A percentile compares a stretch with the other conserved stretches of the same genome.
phyloP scores from a whole-genome alignment of 2,888 invertebrate genomes.

The Polydrusus pterygomalis region DNA sequence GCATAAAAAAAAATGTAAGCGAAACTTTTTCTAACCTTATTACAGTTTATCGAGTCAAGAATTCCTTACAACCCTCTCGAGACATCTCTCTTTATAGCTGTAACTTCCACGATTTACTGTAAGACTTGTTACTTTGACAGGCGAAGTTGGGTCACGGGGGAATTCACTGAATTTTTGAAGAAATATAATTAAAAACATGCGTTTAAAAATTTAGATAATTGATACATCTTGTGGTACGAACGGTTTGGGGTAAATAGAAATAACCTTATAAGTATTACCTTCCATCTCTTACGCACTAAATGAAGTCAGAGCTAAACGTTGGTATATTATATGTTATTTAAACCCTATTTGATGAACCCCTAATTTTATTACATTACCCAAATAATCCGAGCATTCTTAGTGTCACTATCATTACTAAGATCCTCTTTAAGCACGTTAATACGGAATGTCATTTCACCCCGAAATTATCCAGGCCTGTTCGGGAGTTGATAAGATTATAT shows the following conservation, averaged over 20 bases:
- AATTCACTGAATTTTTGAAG: neutral
- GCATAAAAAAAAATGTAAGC: too few species aligned
- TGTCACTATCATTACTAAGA: constrained; percentile 12
- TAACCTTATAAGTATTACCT: too few species aligned
- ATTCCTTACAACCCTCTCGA: neutral
- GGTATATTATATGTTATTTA: too few species aligned
- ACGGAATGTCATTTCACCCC: constrained; percentile 14
- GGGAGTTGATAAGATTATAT: constrained; percentile 47
- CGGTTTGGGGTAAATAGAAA: too few species aligned
- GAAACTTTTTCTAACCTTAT: neutral
- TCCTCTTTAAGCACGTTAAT: constrained; percentile 24
- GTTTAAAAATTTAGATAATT: too few species aligned
- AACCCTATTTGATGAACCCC: too few species aligned
- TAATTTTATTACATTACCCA: neutral
- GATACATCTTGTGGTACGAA: too few species aligned
- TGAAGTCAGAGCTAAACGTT: too few species aligned
- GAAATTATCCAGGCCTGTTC: constrained; percentile 36
- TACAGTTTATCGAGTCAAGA: constrained; percentile 11
- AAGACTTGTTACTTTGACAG: constrained; percentile 12
- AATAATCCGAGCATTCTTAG: constrained; percentile 6
- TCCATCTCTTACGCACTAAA: too few species aligned
- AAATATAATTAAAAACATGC: neutral
- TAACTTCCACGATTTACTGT: neutral
- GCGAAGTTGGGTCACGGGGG: neutral
- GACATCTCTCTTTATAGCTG: neutral